These are phyloP conservation scores for Sinocyclocheilus anshuiensis DNA, from an alignment of 2,113 vertebrate species.

Conservation along the genomic window DNA sequence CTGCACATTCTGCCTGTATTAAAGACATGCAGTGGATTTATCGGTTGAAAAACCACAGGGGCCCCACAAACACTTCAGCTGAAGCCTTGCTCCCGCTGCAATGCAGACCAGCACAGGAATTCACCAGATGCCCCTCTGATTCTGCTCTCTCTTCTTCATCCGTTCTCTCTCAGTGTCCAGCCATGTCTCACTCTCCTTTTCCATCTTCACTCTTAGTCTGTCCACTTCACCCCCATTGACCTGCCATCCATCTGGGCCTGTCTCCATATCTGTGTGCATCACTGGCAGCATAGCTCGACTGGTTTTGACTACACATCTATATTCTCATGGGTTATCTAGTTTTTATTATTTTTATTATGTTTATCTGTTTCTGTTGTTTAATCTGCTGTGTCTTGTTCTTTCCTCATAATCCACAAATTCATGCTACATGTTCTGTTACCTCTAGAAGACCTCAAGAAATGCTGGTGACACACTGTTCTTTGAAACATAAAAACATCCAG, in stretches of 20 bases:
- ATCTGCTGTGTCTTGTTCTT: not conserved
- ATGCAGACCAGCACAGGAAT: constrained; percentile 59
- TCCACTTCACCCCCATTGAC: constrained; percentile 40
- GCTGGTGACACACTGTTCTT: not conserved
- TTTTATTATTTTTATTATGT: not conserved
- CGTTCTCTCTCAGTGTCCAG: constrained; percentile 36
- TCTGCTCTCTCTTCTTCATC: constrained; percentile 26
- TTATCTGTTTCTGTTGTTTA: not conserved
- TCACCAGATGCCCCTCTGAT: constrained; percentile 56
- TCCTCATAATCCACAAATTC: constrained; percentile 23
- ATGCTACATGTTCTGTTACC: not conserved
- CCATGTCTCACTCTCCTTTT: constrained; percentile 6
- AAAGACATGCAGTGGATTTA: constrained; percentile 77
- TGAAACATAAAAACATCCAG: not conserved
- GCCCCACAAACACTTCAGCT: constrained; percentile 73
- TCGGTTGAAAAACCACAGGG: constrained; percentile 77
- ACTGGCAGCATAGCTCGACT: constrained; percentile 14
- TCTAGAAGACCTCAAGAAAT: not conserved
- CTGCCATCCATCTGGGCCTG: constrained; percentile 42
- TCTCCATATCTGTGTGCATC: constrained; percentile 47
- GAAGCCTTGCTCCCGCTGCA: constrained; percentile 63
- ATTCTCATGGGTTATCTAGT: not conserved
- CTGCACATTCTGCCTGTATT: constrained; percentile 73
- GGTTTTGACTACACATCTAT: constrained; percentile 35
- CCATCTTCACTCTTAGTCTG: constrained; percentile 1